These are phyloP conservation scores for Rhopalosiphum maidis DNA, from an alignment of 1,140 invertebrate species.

Conservation along the genomic window DNA sequence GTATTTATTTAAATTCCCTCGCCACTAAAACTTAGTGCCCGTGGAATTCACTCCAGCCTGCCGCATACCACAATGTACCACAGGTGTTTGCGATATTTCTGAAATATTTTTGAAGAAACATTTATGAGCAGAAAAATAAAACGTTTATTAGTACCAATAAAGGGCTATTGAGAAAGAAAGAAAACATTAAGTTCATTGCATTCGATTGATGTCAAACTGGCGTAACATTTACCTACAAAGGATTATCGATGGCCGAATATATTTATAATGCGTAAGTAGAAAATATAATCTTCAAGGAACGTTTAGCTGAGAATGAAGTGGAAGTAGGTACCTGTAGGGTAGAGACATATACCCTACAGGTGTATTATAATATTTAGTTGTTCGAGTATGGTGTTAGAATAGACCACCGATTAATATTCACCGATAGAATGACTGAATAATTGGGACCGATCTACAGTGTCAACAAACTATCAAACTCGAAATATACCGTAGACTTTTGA, in stretches of 20 bases:
- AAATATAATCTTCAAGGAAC: no score
- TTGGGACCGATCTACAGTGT: background rate
- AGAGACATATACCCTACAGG: no score
- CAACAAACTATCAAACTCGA: background rate
- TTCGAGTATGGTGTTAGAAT: background rate
- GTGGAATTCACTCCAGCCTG: background rate
- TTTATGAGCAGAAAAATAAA: background rate
- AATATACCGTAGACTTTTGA: no score
- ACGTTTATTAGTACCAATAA: background rate
- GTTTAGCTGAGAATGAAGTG: background rate
- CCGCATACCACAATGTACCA: background rate
- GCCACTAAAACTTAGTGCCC: background rate
- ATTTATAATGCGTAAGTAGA: background rate
- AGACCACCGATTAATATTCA: background rate
- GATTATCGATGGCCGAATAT: background rate
- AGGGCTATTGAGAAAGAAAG: background rate
- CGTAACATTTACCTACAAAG: background rate
- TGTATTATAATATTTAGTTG: background rate
- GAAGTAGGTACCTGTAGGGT: background rate
- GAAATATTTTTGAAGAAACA: background rate
- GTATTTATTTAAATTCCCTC: background rate
- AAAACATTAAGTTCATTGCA: background rate
- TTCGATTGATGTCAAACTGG: background rate
- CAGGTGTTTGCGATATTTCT: background rate
- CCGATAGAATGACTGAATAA: background rate